phyloP scores from a whole-genome alignment of 2,888 invertebrate species.

The Spicauda simplicius region DNA sequence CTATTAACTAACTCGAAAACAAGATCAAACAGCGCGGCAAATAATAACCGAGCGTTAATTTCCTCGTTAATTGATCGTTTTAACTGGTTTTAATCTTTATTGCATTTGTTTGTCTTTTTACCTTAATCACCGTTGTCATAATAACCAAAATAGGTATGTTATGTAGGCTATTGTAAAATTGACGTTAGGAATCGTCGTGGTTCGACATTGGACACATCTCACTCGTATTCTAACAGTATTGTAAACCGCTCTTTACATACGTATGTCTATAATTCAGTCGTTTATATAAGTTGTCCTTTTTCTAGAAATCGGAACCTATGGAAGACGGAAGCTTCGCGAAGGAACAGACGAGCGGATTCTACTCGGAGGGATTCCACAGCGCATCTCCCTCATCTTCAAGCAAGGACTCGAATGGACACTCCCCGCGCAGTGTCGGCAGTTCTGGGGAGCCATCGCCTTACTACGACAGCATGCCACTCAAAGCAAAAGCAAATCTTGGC shows the following conservation, averaged over 20 bases:
- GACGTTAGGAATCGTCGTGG: not conserved
- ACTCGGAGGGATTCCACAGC: slow-evolving; percentile 85
- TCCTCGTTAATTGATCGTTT: slow-evolving; percentile 33
- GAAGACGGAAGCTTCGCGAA: slow-evolving; percentile 76
- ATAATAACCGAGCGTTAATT: slow-evolving; percentile 25
- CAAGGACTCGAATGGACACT: slow-evolving; percentile 79
- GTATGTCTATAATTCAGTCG: not conserved
- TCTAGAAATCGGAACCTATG: slow-evolving; percentile 85
- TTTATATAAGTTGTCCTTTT: slow-evolving; percentile 46
- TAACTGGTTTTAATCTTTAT: slow-evolving; percentile 27
- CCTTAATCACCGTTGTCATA: slow-evolving; percentile 19
- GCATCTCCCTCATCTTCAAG: slow-evolving; percentile 85
- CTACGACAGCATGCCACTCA: slow-evolving; percentile 70
- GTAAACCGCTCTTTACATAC: not conserved
- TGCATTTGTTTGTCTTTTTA: slow-evolving; percentile 26
- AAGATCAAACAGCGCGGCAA: slow-evolving; percentile 29
- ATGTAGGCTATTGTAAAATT: not conserved
- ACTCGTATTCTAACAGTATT: too few relatives aligned
- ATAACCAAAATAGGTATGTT: not conserved
- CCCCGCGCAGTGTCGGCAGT: slow-evolving; percentile 77
- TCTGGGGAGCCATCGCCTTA: slow-evolving; percentile 69
- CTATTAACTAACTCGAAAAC: slow-evolving; percentile 33
- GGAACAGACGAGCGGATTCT: slow-evolving; percentile 86
- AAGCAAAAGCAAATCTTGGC: slow-evolving; percentile 76
- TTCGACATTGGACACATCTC: too few relatives aligned